These are phyloP conservation scores for Synanceia verrucosa DNA, from an alignment of 2,797 vertebrate genomes.

Conservation along the genomic window DNA sequence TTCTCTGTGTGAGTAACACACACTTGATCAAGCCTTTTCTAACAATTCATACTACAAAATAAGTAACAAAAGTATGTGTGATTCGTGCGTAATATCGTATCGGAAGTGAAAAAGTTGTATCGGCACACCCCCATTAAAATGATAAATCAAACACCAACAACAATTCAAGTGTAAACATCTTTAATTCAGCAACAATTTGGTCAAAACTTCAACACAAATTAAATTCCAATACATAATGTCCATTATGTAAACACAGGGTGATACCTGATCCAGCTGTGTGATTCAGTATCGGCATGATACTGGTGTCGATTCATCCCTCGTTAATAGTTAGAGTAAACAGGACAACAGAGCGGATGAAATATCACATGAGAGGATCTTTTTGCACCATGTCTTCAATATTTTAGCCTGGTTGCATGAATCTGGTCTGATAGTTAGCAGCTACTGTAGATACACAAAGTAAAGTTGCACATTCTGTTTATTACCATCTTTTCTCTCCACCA, in stretches of 20 bases:
- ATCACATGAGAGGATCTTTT: neutral
- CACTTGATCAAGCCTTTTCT: too few relatives aligned
- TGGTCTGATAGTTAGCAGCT: neutral
- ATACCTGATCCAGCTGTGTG: neutral
- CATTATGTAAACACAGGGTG: neutral
- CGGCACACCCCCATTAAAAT: too few relatives aligned
- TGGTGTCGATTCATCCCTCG: neutral
- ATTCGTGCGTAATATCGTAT: too few relatives aligned
- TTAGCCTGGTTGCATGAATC: neutral
- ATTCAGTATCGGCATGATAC: neutral
- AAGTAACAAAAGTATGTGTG: too few relatives aligned
- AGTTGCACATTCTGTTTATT: neutral
- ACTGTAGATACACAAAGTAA: neutral
- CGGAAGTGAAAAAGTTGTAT: too few relatives aligned
- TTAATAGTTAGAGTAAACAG: neutral
- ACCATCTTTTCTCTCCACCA: constrained; percentile 3
- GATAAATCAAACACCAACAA: too few relatives aligned
- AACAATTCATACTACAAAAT: too few relatives aligned
- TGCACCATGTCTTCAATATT: neutral
- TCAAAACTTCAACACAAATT: neutral
- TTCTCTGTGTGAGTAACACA: too few relatives aligned
- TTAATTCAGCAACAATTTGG: too few relatives aligned
- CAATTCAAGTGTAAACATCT: too few relatives aligned
- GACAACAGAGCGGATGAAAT: neutral
- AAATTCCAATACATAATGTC: neutral